Base-by-base conservation (phyloP, 2,888 invertebrate species). In the Leucophenga maculata region DNA sequence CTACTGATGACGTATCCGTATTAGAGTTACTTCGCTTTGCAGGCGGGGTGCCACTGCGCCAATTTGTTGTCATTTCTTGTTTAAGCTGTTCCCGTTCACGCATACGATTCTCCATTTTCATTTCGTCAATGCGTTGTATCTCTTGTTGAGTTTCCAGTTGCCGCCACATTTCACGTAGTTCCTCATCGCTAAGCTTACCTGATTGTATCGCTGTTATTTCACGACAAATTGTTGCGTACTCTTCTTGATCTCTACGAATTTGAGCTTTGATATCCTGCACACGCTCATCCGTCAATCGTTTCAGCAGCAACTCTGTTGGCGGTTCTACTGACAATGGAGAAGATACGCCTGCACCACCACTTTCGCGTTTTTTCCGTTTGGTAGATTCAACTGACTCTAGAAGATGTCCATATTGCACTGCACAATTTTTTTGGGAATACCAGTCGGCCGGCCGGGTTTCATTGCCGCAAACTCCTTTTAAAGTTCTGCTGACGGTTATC, bases 371-470 rank as follows among this genome's bases (percentile, higher is more conserved):
- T 32, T 85, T 80, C 1, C 81, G 77, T 39, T 92, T 78, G 90
- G 92, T 20, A 93, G 90, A 86, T 95, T 97, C 89, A 94, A 97
- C 8, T 93, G 94, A 86, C 95, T 96, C 96, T 95, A 97, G 84
- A 95, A 97, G 0, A 91, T 89, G 0, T 94, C 95, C 93, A 88
- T 97, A 98, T 83, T 97, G 97, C 0, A 95, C 92, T 0, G 97
- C 97, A 89, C 97, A 97, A 77, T 93, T 93, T 88, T 94, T 95
- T 85, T 95, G 96, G 0, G 96, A 96, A 85, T 96, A 97, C 97
- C 97, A 97, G 86, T 97, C 97, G 0, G 91, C 73, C 59, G 87
- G 86, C 39, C 87, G 79, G 9, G 69, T 64, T 46, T 67, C 77
- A 65, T 78, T 80, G 14, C 93, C 91, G 4, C 93, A 94, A 68